A percentile compares a stretch with the other conserved stretches of the same genome.
Evolutionary conservation across 1,140 invertebrate species (phyloP).

Genomic region (Danaus plexippus): DNA sequence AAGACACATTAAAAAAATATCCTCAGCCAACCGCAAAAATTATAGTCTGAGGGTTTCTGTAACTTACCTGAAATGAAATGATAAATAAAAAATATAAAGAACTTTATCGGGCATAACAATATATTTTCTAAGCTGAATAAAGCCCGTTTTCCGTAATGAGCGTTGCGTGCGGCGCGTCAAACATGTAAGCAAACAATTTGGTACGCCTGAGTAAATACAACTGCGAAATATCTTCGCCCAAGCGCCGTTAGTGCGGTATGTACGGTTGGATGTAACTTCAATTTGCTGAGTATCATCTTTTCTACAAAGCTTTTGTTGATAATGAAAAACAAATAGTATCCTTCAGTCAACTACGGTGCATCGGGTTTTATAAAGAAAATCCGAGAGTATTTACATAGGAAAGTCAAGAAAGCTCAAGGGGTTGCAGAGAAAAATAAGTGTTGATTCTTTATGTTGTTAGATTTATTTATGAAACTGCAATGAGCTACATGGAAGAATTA

Average conservation of each 20-base stretch:
- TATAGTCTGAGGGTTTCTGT: slow-evolving; percentile 39
- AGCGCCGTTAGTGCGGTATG: slow-evolving; percentile 53
- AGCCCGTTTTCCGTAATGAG: slow-evolving; percentile 66
- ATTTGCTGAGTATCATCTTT: slow-evolving; percentile 63
- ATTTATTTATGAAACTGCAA: slow-evolving; percentile 12
- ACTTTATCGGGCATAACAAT: slow-evolving; percentile 63
- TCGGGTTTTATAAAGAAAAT: slow-evolving; percentile 49
- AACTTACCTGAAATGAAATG: slow-evolving; percentile 54
- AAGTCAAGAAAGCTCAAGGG: slow-evolving; percentile 26
- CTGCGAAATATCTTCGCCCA: slow-evolving; percentile 64
- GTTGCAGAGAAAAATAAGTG: slow-evolving; percentile 24
- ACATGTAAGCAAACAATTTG: slow-evolving; percentile 71
- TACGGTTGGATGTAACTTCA: slow-evolving; percentile 53
- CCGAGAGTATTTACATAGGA: slow-evolving; percentile 39
- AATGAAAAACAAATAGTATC: slow-evolving; percentile 69
- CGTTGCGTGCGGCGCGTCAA: slow-evolving; percentile 68
- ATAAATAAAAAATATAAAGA: slow-evolving; percentile 66
- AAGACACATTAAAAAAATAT: slow-evolving; percentile 47
- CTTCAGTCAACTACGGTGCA: slow-evolving; percentile 51
- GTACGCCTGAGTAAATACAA: slow-evolving; percentile 70
- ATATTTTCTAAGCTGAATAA: slow-evolving; percentile 68
- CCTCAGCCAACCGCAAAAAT: slow-evolving; percentile 46
- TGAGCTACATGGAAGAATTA: slow-evolving; percentile 13
- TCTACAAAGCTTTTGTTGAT: slow-evolving; percentile 64
- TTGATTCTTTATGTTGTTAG: slow-evolving; percentile 24